Percentiles rank a stretch among this genome's conserved stretches.
phyloP scores from a whole-genome alignment of 1,140 invertebrate species.

The Fopius arisanus region DNA sequence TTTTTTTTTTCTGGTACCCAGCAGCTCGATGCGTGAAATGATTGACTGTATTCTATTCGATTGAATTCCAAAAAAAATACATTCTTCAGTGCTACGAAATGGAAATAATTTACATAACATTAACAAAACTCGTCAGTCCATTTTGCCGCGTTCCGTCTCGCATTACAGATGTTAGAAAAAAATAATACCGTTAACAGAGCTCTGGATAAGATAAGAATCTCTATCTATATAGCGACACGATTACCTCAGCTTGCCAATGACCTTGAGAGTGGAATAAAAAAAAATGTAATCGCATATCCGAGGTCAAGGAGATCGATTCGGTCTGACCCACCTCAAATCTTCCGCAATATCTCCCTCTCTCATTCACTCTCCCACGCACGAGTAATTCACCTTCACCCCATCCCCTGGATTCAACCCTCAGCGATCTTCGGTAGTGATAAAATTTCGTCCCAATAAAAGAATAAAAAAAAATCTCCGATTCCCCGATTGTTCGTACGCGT shows the following conservation, averaged over 20 bases:
- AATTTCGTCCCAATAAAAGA: slow-evolving; percentile 60
- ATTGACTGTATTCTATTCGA: neutral
- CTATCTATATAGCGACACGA: no score
- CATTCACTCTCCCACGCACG: slow-evolving; percentile 18
- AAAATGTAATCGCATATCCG: slow-evolving; percentile 46
- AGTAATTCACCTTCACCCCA: slow-evolving; percentile 17
- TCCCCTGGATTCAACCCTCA: slow-evolving; percentile 48
- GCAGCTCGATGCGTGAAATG: neutral
- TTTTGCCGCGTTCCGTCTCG: no score
- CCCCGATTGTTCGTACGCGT: neutral
- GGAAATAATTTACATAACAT: no score
- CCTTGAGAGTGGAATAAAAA: slow-evolving; percentile 13
- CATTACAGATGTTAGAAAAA: no score
- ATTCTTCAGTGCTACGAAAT: no score
- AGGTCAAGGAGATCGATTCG: slow-evolving; percentile 61
- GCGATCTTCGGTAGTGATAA: slow-evolving; percentile 55
- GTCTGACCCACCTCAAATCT: slow-evolving; percentile 40
- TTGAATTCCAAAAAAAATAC: no score
- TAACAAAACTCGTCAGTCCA: no score
- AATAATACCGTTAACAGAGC: no score
- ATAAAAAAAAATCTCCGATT: slow-evolving; percentile 50
- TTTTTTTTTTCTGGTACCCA: neutral
- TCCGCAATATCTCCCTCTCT: slow-evolving; percentile 32
- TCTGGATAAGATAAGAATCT: no score
- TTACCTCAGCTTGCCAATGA: no score